A percentile compares a stretch with the other conserved stretches of the same genome.
phyloP scores from a whole-genome alignment of 2,797 vertebrate genomes.

The Thalassophryne amazonica region DNA sequence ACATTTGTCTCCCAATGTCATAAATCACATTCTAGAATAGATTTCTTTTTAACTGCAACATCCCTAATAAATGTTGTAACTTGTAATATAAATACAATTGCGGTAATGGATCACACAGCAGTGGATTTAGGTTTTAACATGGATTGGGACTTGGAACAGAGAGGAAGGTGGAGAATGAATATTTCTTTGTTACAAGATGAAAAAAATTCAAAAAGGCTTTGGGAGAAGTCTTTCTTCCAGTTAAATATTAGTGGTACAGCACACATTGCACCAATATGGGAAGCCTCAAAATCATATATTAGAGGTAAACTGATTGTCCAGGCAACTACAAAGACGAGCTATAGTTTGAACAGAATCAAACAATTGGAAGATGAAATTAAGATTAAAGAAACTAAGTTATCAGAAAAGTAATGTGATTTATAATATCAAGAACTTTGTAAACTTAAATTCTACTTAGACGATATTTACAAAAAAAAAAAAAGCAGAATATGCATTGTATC shows the following conservation, averaged over 20 bases:
- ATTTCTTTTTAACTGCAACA: not conserved
- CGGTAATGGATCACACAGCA: not conserved
- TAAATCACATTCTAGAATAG: not conserved
- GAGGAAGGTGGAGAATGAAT: conserved; percentile 1
- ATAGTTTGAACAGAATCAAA: not conserved
- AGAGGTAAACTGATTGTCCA: not conserved
- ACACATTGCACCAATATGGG: not conserved
- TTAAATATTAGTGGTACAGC: not conserved
- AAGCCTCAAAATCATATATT: not conserved
- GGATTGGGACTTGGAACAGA: not conserved
- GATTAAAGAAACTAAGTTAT: not conserved
- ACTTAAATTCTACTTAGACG: not conserved
- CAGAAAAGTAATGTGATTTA: not conserved
- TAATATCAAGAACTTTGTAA: not conserved
- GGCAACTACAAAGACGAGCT: not conserved
- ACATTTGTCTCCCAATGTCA: conserved; percentile 3
- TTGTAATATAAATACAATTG: not conserved
- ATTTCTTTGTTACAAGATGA: not conserved
- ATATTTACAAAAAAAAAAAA: conserved; percentile 1
- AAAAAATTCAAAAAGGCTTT: not conserved
- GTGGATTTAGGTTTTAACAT: not conserved
- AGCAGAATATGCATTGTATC: not conserved
- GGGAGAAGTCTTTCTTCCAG: not conserved
- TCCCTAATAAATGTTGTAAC: not conserved
- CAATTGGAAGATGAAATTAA: not conserved